Evolutionary conservation across 2,113 vertebrate species (phyloP).

Genomic region (Axis porcinus): DNA sequence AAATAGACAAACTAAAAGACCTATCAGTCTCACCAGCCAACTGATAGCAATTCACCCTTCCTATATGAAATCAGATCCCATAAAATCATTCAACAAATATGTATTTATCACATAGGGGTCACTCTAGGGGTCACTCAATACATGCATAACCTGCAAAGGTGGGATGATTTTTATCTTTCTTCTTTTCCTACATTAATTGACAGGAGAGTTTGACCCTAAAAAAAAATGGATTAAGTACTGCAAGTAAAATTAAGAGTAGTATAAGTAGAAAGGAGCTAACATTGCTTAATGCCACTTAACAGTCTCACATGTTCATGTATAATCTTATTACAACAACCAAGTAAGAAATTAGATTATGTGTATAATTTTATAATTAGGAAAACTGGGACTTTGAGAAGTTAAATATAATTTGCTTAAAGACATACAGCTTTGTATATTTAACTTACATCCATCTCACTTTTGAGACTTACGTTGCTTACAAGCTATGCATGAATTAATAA

Average conservation of each 20-base stretch:
- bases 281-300: not conserved
- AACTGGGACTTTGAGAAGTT: not conserved
- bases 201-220: not conserved
- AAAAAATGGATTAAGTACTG: not conserved
- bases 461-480: not conserved
- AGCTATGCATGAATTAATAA: not conserved
- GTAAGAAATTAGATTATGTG: not conserved
- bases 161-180: not conserved
- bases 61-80: not conserved
- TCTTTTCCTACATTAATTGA: not conserved
- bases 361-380: slow-evolving; percentile 15
- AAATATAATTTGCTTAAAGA: not conserved
- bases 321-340: not conserved
- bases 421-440: not conserved
- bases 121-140: not conserved
- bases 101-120: not conserved
- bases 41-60: not conserved
- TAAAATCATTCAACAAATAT: not conserved
- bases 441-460: not conserved
- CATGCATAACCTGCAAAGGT: not conserved
- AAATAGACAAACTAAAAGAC: not conserved
- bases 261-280: not conserved
- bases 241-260: not conserved
- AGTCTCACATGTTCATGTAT: not conserved
- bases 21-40: not conserved